Evolutionary conservation across 2,888 invertebrate species (phyloP).

Genomic region (Caenorhabditis angaria): DNA sequence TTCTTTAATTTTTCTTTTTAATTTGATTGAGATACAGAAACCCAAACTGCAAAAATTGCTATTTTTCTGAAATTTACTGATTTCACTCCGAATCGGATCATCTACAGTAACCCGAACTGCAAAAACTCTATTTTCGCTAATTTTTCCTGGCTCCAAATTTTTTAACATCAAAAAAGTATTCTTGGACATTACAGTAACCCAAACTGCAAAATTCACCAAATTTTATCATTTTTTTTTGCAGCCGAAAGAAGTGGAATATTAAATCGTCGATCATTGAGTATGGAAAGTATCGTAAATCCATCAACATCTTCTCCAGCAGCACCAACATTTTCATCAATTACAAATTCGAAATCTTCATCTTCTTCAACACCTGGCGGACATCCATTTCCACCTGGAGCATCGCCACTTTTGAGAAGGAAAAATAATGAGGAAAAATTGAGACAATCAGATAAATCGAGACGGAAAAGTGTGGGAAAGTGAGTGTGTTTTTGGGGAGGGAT

Average conservation of each 20-base stretch:
- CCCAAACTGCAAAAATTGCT: no score
- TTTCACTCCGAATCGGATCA: no score
- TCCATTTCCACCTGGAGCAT: conserved; percentile 49
- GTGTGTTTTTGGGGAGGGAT: conserved; percentile 6
- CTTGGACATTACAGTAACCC: no score
- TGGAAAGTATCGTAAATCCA: conserved; percentile 55
- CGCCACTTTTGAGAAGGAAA: conserved; percentile 26
- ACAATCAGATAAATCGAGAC: conserved; percentile 41
- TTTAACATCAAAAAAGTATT: no score
- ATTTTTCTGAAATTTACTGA: no score
- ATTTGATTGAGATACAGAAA: no score
- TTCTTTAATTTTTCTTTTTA: no score
- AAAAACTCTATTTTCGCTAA: no score
- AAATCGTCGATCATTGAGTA: conserved; percentile 46
- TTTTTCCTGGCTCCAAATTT: no score
- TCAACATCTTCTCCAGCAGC: background rate
- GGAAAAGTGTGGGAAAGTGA: conserved; percentile 56
- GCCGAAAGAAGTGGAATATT: conserved; percentile 25
- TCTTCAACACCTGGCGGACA: conserved; percentile 12
- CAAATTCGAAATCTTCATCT: conserved; percentile 10
- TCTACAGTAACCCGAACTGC: no score
- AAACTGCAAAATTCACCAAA: background rate
- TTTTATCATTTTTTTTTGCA: background rate
- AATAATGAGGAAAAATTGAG: conserved; percentile 31
- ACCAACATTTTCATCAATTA: conserved; percentile 15